Percentiles rank a stretch among this genome's conserved stretches.
phyloP scores from a whole-genome alignment of 1,140 invertebrate genomes.

The Chironomus striatipennis region DNA sequence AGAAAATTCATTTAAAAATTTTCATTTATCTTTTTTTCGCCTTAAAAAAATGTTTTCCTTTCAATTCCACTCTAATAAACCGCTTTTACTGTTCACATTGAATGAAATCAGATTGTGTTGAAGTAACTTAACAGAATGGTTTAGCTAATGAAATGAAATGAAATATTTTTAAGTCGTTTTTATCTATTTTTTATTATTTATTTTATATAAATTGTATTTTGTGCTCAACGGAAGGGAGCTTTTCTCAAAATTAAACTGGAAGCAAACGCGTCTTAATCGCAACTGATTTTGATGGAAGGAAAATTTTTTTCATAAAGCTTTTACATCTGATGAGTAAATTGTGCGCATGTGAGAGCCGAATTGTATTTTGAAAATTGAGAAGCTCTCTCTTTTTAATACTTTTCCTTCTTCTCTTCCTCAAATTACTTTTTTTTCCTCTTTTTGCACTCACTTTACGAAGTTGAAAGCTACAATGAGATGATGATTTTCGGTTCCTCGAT shows the following conservation, averaged over 20 bases:
- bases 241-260: conserved; percentile 10
- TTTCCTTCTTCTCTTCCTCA: not conserved
- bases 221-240: conserved; percentile 11
- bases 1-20: no score
- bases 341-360: not conserved
- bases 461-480: not conserved
- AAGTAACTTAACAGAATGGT: no score
- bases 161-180: no score
- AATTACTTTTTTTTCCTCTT: not conserved
- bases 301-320: not conserved
- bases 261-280: conserved; percentile 19
- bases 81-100: no score
- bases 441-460: not conserved
- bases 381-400: not conserved
- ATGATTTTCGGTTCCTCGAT: not conserved
- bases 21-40: no score
- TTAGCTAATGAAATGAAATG: no score
- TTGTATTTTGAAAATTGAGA: not conserved
- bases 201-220: conserved; percentile 10
- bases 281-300: not conserved
- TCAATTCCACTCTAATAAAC: no score
- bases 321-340: not conserved
- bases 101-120: no score
- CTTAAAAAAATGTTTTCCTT: no score
- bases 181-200: not conserved